Evolutionary conservation across 1,140 invertebrate genomes (phyloP).

Genomic region (Neodiprion fabricii): DNA sequence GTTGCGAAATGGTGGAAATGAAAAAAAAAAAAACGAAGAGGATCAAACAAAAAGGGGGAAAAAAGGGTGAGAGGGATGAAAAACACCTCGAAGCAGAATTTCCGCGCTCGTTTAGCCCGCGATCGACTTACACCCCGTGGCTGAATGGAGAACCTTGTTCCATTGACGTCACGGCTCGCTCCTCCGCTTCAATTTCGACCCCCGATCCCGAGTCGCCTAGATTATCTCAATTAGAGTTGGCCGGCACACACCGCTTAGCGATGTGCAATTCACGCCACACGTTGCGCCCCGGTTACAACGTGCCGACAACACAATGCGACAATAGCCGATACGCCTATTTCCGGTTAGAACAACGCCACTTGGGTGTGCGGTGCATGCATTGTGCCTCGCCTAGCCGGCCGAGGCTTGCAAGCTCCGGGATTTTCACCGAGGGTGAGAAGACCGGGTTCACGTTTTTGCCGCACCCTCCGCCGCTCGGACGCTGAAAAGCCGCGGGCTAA

Average conservation of each 20-base stretch:
- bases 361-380: neutral
- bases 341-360: neutral
- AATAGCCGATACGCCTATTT: conserved; percentile 4
- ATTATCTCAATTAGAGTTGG: neutral
- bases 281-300: neutral
- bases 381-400: neutral
- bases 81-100: no score
- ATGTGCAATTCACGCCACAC: neutral
- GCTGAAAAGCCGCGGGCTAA: no score
- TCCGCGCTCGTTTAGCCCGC: no score
- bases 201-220: neutral
- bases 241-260: neutral
- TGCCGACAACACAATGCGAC: neutral
- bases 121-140: neutral
- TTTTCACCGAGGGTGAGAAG: no score
- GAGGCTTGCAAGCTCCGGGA: no score
- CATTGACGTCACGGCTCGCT: neutral
- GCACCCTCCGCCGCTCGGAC: no score
- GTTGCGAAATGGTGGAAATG: no score
- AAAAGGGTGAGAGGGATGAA: no score
- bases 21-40: no score
- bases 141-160: neutral
- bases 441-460: no score
- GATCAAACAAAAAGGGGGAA: no score
- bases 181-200: neutral